Base-by-base conservation (phyloP, 1,140 invertebrate species). In the Gryllus bimaculatus region DNA sequence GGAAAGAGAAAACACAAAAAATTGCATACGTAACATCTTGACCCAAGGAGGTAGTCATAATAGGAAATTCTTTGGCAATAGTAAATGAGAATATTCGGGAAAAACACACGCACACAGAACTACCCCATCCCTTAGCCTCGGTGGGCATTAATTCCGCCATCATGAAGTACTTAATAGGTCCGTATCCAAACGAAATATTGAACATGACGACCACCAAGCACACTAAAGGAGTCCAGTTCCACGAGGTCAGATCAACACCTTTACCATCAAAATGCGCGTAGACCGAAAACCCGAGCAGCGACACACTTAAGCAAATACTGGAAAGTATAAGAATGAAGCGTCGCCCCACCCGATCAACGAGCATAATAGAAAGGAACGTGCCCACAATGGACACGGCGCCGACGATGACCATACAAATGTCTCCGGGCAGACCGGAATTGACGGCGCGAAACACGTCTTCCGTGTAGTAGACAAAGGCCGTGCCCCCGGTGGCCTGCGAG, bases 161-260 rank as follows among this genome's bases (percentile, higher is more conserved):
- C 82, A 94, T 87, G 8, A 93, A 87, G 87, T 92, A 93, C 0
- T 93, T 92, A 75, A 94, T 90, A 12, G 93, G 90, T 48, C 92
- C 92, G 84, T 90, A 91, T 7, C 92, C 92, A n/a, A 91, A 80
- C 12, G 88, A 87, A 83, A 91, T 91, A 18, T 85, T 86, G 49
- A 86, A 82, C 21, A 90, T 87, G 82, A 87, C 90, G 0, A 87
- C 75, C 80, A 87, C 89, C 0, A 88, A 76, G 8, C 87, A 82
- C 0, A 88, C 78, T 0, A 89, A 80, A 12, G 87, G 85, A 12
- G 89, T 78, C 84, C 84, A 85, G 7, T 83, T 77, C 20, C 81
- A 78, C 73, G 76, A 76, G 26, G 20, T 15, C 48, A 82, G 54
- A 82, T 47, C 85, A 84, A 20, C 84, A 78, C 76, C 85, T 80